Base-by-base conservation (phyloP, 2,113 vertebrate genomes). In the Daphoenositta chrysoptera region DNA sequence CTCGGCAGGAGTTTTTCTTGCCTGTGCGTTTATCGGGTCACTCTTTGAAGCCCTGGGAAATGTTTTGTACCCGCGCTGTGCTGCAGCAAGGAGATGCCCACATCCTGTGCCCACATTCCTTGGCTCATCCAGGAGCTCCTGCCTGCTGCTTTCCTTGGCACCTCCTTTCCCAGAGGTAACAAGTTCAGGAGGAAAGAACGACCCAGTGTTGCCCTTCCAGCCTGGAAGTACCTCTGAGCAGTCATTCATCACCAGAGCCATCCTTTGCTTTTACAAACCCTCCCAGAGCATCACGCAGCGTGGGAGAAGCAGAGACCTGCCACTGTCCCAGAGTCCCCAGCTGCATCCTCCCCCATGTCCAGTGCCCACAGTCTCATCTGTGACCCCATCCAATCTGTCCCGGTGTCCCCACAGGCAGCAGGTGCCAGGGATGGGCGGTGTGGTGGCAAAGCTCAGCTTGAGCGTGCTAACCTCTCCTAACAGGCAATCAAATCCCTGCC, bases 31-130 rank as follows among this genome's bases (percentile, higher is more conserved):
- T 78, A 23, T 51, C 1, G 0, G 1, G 10, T 31, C 20, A 2
- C 17, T 26, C 50, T 40, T 37, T 27, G 71, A 58, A 76, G 27
- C 15, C 6, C 23, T n/a, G 53, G 40, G 61, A 44, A 90, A 16
- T 4, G 7, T 30, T 84, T 17, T n/a, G 56, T 35, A 31, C 4
- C 23, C 1, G 0, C 0, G 0, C 18, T 22, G 63, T 19, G 47
- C 61, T 21, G 6, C 18, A 5, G 56, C 0, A 0, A 54, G 21
- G 42, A 51, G 39, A 37, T 26, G n/a, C 39, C 39, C 37, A 5
- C 0, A 1, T n/a, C 26, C 68, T 10, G 9, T 54, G 15, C 56
- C 39, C 7, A 1, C 47, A n/a, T 40, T 23, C 35, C 63, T 56
- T 1, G 0, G 68, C 42, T 69, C 66, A 21, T 10, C 8, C 58